Evolutionary conservation across 1,140 invertebrate species (phyloP), one percentile per base, ranked within the genome.

Genomic region (Zaprionus camerounensis): DNA sequence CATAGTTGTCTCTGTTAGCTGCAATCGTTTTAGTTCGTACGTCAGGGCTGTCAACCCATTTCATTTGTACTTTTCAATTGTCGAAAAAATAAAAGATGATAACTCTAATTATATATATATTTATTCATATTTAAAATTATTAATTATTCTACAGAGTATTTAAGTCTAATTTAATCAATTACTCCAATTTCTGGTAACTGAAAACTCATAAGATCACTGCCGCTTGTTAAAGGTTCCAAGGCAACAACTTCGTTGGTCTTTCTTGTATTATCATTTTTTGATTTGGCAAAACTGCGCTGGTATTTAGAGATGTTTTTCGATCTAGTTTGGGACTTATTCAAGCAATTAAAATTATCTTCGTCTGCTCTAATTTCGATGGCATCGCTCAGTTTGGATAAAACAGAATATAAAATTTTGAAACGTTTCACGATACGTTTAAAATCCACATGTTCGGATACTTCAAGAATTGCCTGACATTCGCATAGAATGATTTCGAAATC

Each of bases 351-450:
- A 59, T 41, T 41, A 20, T 13, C 55, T 3, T 58, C 22, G 12
- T 22, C 41, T 6, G 69, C 53, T 2, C 53, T 56, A 26, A 13
- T 53, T 26, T 34, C 63, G 24, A 82, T 73, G 13, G 49, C 34
- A 70, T 92, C 78, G 3, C 78, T 73, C 6, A 92, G 70, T 49
- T 92, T 92, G 0, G 72, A 71, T 7, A 92, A 62, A 17, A 91
- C 66, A 9, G 83, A 91, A 53, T 87, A 81, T 17, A 92, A 31
- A 28, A 92, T 92, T 59, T 91, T 92, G 20, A 92, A 76, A 6
- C 91, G 90, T 36, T 92, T 92, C 1, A 86, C 26, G 34, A 92
- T 70, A 24, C 91, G 80, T 38, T 73, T 71, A 0, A 63, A 38
- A 2, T 92, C 80, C 0, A 92, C 67, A 2, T 73, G 73, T 26